These are phyloP conservation scores for Callocephalon fimbriatum DNA, from an alignment of 2,113 vertebrate species.

Conservation along the genomic window DNA sequence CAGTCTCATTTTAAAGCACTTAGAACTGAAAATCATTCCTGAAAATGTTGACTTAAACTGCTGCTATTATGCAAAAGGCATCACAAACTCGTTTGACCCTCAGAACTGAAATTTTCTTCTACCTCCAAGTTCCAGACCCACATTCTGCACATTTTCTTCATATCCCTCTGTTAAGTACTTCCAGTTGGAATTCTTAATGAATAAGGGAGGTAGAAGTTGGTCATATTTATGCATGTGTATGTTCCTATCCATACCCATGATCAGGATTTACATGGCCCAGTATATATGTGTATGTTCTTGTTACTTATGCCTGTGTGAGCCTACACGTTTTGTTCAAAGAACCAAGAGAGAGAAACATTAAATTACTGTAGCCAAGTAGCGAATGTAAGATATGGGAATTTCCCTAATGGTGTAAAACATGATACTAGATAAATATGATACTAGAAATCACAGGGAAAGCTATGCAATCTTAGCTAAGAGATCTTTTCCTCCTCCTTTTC, in stretches of 20 bases:
- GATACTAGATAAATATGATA: neutral
- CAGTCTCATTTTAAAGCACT: neutral
- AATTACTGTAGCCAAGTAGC: neutral
- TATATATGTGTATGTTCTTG: neutral
- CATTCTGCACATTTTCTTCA: constrained; percentile 23
- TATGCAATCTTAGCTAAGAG: constrained; percentile 31
- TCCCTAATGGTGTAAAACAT: neutral
- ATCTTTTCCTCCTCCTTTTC: neutral
- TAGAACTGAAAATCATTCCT: constrained; percentile 6
- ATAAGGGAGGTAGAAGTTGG: neutral
- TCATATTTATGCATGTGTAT: neutral
- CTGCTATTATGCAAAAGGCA: neutral
- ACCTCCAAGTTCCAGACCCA: neutral
- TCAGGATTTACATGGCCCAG: neutral
- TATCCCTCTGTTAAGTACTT: constrained; percentile 12
- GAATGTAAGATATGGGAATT: neutral
- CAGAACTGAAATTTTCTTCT: constrained; percentile 22
- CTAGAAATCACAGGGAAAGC: constrained; percentile 31
- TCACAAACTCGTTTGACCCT: constrained; percentile 15
- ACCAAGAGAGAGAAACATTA: neutral
- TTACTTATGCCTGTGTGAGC: neutral
- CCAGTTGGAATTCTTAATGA: neutral
- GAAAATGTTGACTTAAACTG: neutral
- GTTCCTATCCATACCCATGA: neutral
- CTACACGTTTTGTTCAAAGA: neutral